phyloP scores from a whole-genome alignment of 37 sponge, comb jelly and placozoan genomes.

The Petrosia ficiformis region DNA sequence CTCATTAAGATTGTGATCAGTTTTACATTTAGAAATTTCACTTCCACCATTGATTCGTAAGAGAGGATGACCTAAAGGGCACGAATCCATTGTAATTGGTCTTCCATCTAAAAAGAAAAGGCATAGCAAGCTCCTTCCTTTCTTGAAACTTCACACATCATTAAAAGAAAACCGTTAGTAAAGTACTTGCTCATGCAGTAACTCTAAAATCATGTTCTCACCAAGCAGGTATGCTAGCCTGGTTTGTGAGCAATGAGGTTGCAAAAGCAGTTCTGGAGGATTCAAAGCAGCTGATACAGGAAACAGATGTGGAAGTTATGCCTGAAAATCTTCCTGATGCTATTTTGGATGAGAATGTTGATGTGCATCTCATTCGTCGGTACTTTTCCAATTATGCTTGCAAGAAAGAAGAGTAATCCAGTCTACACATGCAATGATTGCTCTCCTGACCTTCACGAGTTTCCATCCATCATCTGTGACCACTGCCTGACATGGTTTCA shows the following conservation, averaged over 20 bases:
- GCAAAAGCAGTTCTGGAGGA: background rate
- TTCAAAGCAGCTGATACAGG: background rate
- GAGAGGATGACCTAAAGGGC: background rate
- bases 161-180: slow-evolving; percentile 17
- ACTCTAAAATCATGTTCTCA: background rate
- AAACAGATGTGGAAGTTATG: background rate
- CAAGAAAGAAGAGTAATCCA: background rate
- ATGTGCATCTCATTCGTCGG: background rate
- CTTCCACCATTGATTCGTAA: background rate
- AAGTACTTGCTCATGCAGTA: background rate
- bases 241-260: background rate
- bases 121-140: background rate
- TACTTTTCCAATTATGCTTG: slow-evolving; percentile 1
- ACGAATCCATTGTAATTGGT: background rate
- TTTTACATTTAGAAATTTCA: background rate
- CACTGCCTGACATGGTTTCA: background rate
- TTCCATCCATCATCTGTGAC: too few relatives aligned
- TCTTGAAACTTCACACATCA: slow-evolving; percentile 16
- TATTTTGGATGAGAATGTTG: background rate
- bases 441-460: too few relatives aligned
- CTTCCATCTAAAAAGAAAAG: background rate
- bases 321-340: background rate
- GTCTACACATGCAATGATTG: too few relatives aligned
- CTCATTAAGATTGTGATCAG: background rate
- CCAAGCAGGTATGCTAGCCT: background rate